A percentile compares a stretch with the other conserved stretches of the same genome.
These are phyloP conservation scores for Phallusia fumigata DNA, from an alignment of 23 tunicate genomes.

Conservation along the genomic window DNA sequence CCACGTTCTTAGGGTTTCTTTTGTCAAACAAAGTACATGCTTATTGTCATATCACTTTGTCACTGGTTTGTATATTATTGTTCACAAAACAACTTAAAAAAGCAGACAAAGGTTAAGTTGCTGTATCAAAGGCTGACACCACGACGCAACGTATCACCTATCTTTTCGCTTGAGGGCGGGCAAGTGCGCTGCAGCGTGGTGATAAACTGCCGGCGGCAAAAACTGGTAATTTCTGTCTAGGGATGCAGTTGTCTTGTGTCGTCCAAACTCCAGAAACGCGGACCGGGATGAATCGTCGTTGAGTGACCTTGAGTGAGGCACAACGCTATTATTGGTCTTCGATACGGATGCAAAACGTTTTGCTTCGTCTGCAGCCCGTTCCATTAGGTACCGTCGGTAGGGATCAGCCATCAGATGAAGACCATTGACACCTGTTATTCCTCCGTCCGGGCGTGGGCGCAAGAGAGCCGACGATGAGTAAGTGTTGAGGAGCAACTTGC, in stretches of 20 bases:
- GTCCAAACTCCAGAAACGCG: neutral
- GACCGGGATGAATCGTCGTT: neutral
- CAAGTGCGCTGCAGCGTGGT: neutral
- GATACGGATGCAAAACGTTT: conserved; percentile 9
- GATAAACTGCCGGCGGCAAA: neutral
- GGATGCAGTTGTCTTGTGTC: neutral
- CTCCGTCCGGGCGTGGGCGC: conserved; percentile 45
- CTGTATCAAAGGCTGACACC: too few species aligned
- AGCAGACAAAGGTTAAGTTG: too few species aligned
- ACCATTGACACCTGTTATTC: conserved; percentile 29
- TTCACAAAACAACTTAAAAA: too few species aligned
- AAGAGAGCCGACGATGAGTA: conserved; percentile 29
- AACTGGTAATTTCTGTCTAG: neutral
- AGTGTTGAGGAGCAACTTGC: conserved; percentile 8
- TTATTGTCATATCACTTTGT: too few species aligned
- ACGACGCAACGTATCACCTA: neutral
- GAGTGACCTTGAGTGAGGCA: neutral
- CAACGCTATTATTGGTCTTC: neutral
- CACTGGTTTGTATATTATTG: too few species aligned
- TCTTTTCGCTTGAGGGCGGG: conserved; percentile 9
- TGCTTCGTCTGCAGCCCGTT: conserved; percentile 36
- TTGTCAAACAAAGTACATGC: too few species aligned
- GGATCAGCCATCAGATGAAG: conserved; percentile 47
- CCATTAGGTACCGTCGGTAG: conserved; percentile 40
- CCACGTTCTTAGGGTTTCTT: too few species aligned